These are phyloP conservation scores for Tenthredo amoena DNA, from an alignment of 2,888 invertebrate genomes.

Conservation along the genomic window DNA sequence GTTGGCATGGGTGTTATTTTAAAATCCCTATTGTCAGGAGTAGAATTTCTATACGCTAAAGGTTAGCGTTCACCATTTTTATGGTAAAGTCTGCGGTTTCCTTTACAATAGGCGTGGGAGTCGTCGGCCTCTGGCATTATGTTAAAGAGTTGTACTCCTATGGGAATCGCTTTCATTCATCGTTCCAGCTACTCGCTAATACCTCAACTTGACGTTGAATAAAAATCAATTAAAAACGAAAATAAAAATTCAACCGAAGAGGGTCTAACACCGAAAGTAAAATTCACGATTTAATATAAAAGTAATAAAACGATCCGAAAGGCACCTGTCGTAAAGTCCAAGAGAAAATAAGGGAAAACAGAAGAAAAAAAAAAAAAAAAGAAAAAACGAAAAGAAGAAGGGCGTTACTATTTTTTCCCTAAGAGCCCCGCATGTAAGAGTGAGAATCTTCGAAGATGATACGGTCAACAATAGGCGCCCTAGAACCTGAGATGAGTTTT, in stretches of 20 bases:
- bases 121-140: conserved; percentile 68
- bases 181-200: not conserved
- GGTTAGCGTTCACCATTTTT: conserved; percentile 69
- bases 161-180: conserved; percentile 49
- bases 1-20: conserved; percentile 39
- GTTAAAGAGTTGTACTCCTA: conserved; percentile 67
- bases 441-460: conserved; percentile 75
- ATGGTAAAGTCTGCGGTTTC: conserved; percentile 66
- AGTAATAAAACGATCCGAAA: not conserved
- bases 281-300: not conserved
- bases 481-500: conserved; percentile 73
- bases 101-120: conserved; percentile 76
- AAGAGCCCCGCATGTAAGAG: conserved; percentile 58
- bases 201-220: not conserved
- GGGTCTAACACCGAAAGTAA: not conserved
- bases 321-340: not conserved
- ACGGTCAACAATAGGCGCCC: conserved; percentile 75
- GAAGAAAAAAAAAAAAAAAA: conserved; percentile 50
- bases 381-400: conserved; percentile 55
- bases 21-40: conserved; percentile 16
- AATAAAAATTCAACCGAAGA: too few species aligned
- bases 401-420: conserved; percentile 54
- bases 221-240: not conserved
- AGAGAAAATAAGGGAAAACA: not conserved
- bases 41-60: conserved; percentile 31